phyloP scores from a whole-genome alignment of 2,888 invertebrate species.

The Athalia rosae region DNA sequence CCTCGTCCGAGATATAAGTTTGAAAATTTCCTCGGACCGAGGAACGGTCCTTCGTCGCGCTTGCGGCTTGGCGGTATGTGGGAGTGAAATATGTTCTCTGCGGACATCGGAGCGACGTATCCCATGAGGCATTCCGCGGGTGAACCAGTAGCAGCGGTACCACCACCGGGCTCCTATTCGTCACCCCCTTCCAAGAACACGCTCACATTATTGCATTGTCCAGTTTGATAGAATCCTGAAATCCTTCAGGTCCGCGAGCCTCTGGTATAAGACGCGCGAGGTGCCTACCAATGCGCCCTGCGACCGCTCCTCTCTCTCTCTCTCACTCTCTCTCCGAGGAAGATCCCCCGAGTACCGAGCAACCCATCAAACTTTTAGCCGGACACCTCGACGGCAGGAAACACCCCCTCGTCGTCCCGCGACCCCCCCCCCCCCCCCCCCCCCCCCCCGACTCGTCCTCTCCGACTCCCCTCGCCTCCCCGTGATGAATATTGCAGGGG shows the following conservation, averaged over 20 bases:
- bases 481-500: constrained; percentile 72
- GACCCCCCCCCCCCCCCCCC: too few relatives aligned
- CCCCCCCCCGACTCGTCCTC: too few relatives aligned
- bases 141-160: constrained; percentile 33
- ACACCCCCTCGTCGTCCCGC: neutral
- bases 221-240: constrained; percentile 73
- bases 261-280: constrained; percentile 57
- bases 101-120: constrained; percentile 23
- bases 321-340: neutral
- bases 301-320: constrained; percentile 56
- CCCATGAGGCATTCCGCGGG: constrained; percentile 47
- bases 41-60: constrained; percentile 21
- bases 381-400: constrained; percentile 61
- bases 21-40: constrained; percentile 27
- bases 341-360: constrained; percentile 64
- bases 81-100: constrained; percentile 38
- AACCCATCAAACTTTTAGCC: constrained; percentile 74
- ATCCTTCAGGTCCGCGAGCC: constrained; percentile 67
- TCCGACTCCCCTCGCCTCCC: neutral
- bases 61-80: neutral
- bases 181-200: constrained; percentile 29
- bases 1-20: neutral
- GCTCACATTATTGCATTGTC: constrained; percentile 42
- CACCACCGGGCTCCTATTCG: constrained; percentile 6
- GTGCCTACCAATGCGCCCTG: constrained; percentile 69